Evolutionary conservation across 2,888 invertebrate species (phyloP).

Genomic region (Ceriagrion tenellum): DNA sequence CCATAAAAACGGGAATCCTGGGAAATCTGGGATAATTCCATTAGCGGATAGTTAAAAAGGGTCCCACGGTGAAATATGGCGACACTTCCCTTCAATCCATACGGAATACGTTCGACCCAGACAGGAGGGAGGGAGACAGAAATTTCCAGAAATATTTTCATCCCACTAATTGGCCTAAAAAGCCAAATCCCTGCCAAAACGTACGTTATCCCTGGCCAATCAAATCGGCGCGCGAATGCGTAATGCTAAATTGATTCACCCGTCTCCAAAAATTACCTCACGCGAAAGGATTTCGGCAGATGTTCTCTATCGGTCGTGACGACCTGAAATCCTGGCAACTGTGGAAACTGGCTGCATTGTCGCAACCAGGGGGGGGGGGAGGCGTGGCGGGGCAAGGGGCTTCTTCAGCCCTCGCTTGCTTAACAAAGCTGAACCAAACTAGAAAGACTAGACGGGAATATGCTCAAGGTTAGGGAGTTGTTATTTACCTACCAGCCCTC

Average conservation of each 20-base stretch:
- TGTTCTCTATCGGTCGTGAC: neutral
- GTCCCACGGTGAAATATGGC: neutral
- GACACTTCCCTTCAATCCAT: neutral
- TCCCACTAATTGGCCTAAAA: neutral
- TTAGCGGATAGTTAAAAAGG: neutral
- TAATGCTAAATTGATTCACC: neutral
- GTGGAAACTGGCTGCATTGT: too few species aligned
- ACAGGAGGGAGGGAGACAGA: neutral
- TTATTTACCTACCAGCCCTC: neutral
- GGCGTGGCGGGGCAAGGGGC: too few species aligned
- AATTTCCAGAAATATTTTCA: neutral
- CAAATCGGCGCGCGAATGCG: neutral
- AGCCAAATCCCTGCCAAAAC: neutral
- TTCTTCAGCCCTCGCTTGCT: too few species aligned
- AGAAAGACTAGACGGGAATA: too few species aligned
- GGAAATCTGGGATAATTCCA: neutral
- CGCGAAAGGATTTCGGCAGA: neutral
- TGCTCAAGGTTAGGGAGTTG: neutral
- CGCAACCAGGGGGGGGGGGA: too few species aligned
- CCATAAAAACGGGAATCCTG: neutral
- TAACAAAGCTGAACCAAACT: too few species aligned
- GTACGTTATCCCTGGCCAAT: neutral
- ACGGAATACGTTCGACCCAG: neutral
- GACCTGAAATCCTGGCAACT: too few species aligned
- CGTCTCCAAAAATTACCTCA: neutral